A percentile compares a stretch with the other conserved stretches of the same genome.
phyloP scores from a whole-genome alignment of 2,113 vertebrate genomes.

The Engraulis encrasicolus region DNA sequence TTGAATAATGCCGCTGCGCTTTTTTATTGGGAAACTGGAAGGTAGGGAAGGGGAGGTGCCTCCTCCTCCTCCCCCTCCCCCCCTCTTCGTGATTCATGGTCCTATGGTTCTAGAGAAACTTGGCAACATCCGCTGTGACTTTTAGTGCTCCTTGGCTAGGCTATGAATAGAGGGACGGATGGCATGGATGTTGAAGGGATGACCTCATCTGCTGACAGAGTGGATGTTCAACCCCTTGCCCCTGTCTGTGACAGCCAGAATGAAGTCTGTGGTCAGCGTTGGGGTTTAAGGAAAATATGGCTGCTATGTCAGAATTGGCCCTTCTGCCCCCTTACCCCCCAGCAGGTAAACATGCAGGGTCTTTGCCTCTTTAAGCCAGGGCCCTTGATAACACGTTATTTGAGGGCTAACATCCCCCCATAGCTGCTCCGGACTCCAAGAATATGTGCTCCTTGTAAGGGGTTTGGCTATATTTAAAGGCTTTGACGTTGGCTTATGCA shows the following conservation, averaged over 20 bases:
- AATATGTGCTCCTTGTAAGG: constrained; percentile 45
- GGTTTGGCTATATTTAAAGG: constrained; percentile 34
- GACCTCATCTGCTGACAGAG: constrained; percentile 40
- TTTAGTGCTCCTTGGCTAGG: constrained; percentile 7
- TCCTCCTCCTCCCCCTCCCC: too few species aligned
- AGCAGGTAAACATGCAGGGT: constrained; percentile 29
- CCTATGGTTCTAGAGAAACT: not conserved
- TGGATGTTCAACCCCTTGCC: constrained; percentile 19
- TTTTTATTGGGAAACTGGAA: not conserved
- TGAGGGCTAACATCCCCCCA: not conserved
- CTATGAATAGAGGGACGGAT: constrained; percentile 35
- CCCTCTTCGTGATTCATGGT: constrained; percentile 28
- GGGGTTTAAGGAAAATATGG: constrained; percentile 33
- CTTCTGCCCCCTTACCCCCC: not conserved
- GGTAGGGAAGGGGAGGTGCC: constrained; percentile 18
- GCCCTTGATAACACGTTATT: constrained; percentile 30
- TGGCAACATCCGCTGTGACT: constrained; percentile 24
- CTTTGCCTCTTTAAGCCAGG: constrained; percentile 22
- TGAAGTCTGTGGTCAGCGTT: constrained; percentile 39
- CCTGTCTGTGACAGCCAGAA: constrained; percentile 29
- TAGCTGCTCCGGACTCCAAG: constrained; percentile 25
- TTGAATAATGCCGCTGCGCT: constrained; percentile 37
- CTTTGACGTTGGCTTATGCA: constrained; percentile 21
- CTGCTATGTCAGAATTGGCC: constrained; percentile 24
- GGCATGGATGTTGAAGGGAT: constrained; percentile 25